Base-by-base conservation (phyloP, 2,888 invertebrate species). In the Notocelia uddmanniana region DNA sequence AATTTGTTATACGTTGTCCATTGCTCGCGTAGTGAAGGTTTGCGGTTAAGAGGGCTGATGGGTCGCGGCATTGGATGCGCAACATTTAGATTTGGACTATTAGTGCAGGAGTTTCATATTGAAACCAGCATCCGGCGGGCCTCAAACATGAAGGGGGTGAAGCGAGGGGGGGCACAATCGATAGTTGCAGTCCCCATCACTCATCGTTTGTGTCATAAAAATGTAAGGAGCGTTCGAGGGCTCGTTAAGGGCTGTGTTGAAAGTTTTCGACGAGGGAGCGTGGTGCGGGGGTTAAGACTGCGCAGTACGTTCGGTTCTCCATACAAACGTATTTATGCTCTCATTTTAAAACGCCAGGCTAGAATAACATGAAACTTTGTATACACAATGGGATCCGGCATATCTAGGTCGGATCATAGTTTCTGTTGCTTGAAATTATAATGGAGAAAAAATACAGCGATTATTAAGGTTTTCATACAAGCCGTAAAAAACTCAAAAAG, bases 191-290 rank as follows among this genome's bases (percentile, higher is more conserved):
- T 58, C 60, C 41, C 68, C 50, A 72, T 72, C 72, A 72, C 62
- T 72, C 72, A 72, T 68, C 68, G 72, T 71, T 67, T 23, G 45
- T 71, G 71, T 62, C 67, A 62, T 68, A 68, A 60, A 62, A 62
- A 60, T 67, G 41, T 48, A 57, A 68, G 60, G 59, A 21, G 48
- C 31, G 55, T 52, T 64, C 52, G 64, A 64, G 63, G 34, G 64
- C 52, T 64, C 52, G 64, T 64, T 64, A 54, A 52, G 64, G 64
- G 15, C 19, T 41, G 23, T 55, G 19, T 21, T 34, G 64, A 54
- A 64, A 37, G 52, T 64, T 50, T 63, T 63, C 31, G 62, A n/a
- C 10, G 15, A 21, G 60, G 45, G 34, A 1, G 26, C 19, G 10
- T 18, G 34, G n/a, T 8, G 63, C 34, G 8, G 34, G 18, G 31